Evolutionary conservation across 1,140 invertebrate species (phyloP).

Genomic region (Battus philenor): DNA sequence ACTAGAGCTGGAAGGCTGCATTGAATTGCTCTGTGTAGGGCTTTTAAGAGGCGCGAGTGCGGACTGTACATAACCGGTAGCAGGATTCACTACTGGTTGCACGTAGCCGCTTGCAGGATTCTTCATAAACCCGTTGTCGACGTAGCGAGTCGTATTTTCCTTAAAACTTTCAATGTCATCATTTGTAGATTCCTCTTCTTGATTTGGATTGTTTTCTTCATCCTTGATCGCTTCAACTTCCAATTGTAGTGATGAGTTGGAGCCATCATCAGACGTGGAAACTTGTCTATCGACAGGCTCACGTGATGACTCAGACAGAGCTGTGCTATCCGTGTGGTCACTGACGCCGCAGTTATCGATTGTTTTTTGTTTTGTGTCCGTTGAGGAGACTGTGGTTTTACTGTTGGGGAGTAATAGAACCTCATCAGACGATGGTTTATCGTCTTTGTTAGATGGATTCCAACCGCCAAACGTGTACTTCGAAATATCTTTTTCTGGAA

Average conservation of each 20-base stretch:
- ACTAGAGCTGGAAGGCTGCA: constrained; percentile 50
- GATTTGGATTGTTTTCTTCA: constrained; percentile 30
- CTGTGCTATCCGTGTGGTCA: constrained; percentile 67
- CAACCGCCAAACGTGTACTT: constrained; percentile 57
- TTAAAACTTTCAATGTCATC: constrained; percentile 40
- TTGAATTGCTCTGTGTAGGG: constrained; percentile 23
- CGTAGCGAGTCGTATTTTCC: constrained; percentile 45
- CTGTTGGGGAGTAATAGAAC: constrained; percentile 58
- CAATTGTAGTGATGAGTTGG: constrained; percentile 52
- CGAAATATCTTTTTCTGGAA: constrained; percentile 60
- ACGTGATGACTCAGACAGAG: constrained; percentile 54
- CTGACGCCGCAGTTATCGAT: constrained; percentile 56
- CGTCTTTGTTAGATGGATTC: constrained; percentile 60
- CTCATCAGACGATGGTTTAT: constrained; percentile 62
- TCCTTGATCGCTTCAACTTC: constrained; percentile 43
- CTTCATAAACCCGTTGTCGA: constrained; percentile 47
- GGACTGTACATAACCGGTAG: constrained; percentile 48
- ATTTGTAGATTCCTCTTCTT: constrained; percentile 40
- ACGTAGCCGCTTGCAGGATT: constrained; percentile 51
- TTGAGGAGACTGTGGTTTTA: constrained; percentile 39
- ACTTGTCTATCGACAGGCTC: constrained; percentile 47
- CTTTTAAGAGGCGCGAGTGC: constrained; percentile 35
- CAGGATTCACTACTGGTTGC: constrained; percentile 43
- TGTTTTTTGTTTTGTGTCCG: constrained; percentile 48
- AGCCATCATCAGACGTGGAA: constrained; percentile 59